Percentiles rank a stretch among this genome's conserved stretches.
Evolutionary conservation across 2,888 invertebrate genomes (phyloP).

Genomic region (Scaptomyza tumidula): DNA sequence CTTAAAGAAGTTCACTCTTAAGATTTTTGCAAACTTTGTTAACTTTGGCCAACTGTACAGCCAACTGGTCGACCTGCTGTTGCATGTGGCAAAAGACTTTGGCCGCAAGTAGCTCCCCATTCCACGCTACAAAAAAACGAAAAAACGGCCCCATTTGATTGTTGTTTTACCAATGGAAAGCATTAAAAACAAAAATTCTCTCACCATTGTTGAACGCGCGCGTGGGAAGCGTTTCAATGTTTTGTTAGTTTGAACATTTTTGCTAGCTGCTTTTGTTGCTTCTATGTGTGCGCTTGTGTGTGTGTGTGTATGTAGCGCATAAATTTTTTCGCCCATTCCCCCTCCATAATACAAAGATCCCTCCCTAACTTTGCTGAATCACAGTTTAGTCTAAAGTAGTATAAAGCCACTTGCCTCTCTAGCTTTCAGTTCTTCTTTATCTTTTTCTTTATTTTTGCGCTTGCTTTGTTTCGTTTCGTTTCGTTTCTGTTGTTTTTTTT

Average conservation of each 20-base stretch:
- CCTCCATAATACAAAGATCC: background rate
- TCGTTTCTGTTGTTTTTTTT: slow-evolving; percentile 5
- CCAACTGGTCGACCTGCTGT: slow-evolving; percentile 31
- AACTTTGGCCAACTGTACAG: slow-evolving; percentile 31
- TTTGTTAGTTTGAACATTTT: slow-evolving; percentile 56
- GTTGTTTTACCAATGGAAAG: slow-evolving; percentile 66
- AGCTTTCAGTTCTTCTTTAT: slow-evolving; percentile 1
- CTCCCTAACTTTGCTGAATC: slow-evolving; percentile 33
- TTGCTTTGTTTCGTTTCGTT: background rate
- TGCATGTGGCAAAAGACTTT: slow-evolving; percentile 73
- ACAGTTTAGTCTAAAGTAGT: slow-evolving; percentile 29
- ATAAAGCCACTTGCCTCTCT: slow-evolving; percentile 32
- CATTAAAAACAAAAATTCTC: slow-evolving; percentile 68
- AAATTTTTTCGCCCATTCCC: slow-evolving; percentile 45
- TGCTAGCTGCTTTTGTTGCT: slow-evolving; percentile 41
- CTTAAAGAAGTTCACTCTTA: background rate
- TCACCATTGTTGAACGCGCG: slow-evolving; percentile 65
- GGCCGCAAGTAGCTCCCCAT: slow-evolving; percentile 35
- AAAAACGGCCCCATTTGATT: slow-evolving; percentile 45
- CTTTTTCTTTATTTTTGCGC: background rate
- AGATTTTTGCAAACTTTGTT: background rate
- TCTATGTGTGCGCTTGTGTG: background rate
- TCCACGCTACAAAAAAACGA: slow-evolving; percentile 6
- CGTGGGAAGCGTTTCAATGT: slow-evolving; percentile 76
- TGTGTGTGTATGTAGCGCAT: slow-evolving; percentile 33